phyloP scores from a whole-genome alignment of 2,888 invertebrate genomes.

The Hirtodrosophila alboralis region DNA sequence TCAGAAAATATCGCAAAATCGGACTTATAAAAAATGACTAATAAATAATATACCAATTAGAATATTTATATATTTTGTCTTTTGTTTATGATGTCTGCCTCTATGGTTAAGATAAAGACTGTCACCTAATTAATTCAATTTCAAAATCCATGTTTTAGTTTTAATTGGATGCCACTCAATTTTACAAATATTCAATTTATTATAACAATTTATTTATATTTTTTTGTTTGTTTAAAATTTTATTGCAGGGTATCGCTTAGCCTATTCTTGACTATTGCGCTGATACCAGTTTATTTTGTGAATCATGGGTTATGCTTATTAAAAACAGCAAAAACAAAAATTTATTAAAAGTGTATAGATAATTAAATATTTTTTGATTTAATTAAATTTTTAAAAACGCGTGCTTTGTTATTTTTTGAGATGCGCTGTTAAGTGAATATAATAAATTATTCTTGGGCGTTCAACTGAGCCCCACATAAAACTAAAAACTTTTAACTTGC shows the following conservation, averaged over 20 bases:
- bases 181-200: too few species aligned
- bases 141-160: too few species aligned
- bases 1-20: too few species aligned
- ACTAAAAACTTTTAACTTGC: neutral
- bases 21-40: too few species aligned
- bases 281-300: neutral
- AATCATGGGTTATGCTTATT: conserved; percentile 7
- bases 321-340: conserved; percentile 1
- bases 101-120: too few species aligned
- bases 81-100: too few species aligned
- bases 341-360: conserved; percentile 4
- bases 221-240: neutral
- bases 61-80: too few species aligned
- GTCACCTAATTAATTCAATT: too few species aligned
- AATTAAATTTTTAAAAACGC: conserved; percentile 3
- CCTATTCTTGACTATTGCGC: neutral
- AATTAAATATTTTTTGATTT: neutral
- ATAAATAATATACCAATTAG: too few species aligned
- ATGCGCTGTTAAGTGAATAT: neutral
- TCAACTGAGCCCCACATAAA: neutral
- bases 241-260: neutral
- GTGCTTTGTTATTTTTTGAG: neutral
- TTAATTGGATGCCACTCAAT: too few species aligned
- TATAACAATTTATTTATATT: too few species aligned
- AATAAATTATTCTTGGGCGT: neutral